Percentiles rank a stretch among this genome's conserved stretches.
Evolutionary conservation across 2,797 vertebrate species (phyloP).

Genomic region (Sitta carolinensis): DNA sequence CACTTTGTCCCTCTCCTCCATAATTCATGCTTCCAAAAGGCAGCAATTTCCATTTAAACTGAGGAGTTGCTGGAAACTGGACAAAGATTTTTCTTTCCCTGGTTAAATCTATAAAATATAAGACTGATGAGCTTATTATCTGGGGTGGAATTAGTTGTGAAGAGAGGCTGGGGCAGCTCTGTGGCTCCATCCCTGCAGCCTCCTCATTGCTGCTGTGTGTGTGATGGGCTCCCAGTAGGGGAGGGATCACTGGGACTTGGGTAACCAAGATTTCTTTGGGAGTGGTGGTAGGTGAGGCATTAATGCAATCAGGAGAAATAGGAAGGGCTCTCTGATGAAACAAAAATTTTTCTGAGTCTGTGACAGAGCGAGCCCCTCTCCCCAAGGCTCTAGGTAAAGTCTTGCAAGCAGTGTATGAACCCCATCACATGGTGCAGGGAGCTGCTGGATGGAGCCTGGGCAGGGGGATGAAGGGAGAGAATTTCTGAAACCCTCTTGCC

Average conservation of each 20-base stretch:
- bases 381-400: neutral
- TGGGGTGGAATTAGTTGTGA: neutral
- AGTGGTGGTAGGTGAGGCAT: neutral
- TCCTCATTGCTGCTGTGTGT: neutral
- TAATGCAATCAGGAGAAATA: neutral
- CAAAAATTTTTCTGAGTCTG: neutral
- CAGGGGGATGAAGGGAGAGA: rapidly evolving
- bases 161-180: neutral
- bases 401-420: neutral
- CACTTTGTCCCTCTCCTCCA: neutral
- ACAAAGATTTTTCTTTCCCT: neutral
- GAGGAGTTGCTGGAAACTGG: neutral
- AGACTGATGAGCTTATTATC: neutral
- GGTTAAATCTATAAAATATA: neutral
- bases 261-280: neutral
- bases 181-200: neutral
- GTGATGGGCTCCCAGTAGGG: neutral
- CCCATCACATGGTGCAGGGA: neutral
- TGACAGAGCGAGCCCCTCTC: neutral
- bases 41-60: neutral
- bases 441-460: neutral
- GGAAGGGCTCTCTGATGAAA: neutral
- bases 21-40: neutral
- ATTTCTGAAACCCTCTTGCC: neutral
- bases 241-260: neutral